Evolutionary conservation across 2,888 invertebrate genomes (phyloP).

Genomic region (Agapetus fuscipes): DNA sequence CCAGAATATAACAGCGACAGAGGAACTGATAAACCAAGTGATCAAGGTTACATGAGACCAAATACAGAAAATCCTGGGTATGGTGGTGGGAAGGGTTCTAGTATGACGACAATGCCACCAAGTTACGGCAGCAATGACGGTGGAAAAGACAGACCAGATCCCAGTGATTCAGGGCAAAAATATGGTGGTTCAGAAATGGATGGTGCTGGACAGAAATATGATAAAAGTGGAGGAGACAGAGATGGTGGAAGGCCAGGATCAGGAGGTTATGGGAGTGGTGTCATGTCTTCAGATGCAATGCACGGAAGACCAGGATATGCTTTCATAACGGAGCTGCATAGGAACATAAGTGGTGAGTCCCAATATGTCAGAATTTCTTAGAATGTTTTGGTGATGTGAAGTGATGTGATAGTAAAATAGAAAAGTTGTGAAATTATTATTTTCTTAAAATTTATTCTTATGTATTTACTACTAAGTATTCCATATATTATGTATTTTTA

Average conservation of each 20-base stretch:
- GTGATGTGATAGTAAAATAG: no score
- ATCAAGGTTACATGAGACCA: constrained; percentile 2
- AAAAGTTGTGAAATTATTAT: no score
- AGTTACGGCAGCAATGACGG: neutral
- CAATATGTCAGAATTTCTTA: no score
- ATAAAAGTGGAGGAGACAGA: neutral
- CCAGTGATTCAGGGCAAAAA: neutral
- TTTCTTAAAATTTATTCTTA: no score
- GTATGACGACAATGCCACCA: neutral
- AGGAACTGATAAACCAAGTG: neutral
- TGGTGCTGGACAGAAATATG: constrained; percentile 1
- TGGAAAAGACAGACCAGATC: neutral
- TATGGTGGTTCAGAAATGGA: constrained; percentile 1
- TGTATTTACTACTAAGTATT: no score
- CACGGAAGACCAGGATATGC: neutral
- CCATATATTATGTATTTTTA: no score
- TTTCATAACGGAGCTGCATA: neutral
- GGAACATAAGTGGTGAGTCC: neutral
- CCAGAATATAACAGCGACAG: neutral
- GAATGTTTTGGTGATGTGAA: no score
- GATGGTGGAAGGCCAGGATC: neutral
- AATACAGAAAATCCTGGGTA: constrained; percentile 1
- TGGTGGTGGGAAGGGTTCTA: neutral
- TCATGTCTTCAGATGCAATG: neutral
- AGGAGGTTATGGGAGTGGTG: neutral